Percentiles rank a stretch among this genome's conserved stretches.
Conservation (phyloP, 2,113 vertebrate genomes). For the Equus quagga region DNA sequence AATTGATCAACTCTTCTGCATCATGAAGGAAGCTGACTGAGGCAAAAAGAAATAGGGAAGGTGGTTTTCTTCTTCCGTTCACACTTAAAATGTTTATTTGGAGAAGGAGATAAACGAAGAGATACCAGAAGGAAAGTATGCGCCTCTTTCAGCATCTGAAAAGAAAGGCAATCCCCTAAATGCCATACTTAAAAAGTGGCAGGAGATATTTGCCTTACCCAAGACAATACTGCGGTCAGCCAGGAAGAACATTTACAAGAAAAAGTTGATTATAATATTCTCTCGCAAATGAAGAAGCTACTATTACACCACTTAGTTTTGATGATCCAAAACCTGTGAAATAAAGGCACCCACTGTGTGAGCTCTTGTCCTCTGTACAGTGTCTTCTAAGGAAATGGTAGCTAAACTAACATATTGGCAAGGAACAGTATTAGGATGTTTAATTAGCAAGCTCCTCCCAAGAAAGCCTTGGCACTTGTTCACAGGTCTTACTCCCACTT, state of each 20-base stretch:
- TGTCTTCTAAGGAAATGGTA: neutral
- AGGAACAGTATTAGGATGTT: neutral
- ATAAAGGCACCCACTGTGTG: neutral
- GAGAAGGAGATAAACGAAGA: neutral
- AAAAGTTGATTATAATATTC: neutral
- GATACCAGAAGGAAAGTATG: neutral
- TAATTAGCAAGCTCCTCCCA: neutral
- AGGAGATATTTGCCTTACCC: neutral
- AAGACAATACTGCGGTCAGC: neutral
- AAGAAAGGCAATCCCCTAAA: neutral
- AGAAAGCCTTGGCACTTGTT: neutral
- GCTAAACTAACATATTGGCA: neutral
- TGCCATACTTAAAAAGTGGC: neutral
- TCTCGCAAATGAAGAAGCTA: neutral
- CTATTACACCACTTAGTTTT: neutral
- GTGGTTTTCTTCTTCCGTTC: neutral
- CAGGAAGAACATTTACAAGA: neutral
- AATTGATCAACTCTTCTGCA: slow-evolving; percentile 39
- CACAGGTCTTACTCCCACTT: neutral
- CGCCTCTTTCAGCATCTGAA: neutral
- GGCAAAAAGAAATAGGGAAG: slow-evolving; percentile 25
- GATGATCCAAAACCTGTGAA: neutral
- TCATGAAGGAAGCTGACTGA: neutral
- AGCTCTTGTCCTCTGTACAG: neutral
- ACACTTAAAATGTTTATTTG: slow-evolving; percentile 29